Base-by-base conservation (phyloP, 1,140 invertebrate genomes). In the Drosophila hydei region DNA sequence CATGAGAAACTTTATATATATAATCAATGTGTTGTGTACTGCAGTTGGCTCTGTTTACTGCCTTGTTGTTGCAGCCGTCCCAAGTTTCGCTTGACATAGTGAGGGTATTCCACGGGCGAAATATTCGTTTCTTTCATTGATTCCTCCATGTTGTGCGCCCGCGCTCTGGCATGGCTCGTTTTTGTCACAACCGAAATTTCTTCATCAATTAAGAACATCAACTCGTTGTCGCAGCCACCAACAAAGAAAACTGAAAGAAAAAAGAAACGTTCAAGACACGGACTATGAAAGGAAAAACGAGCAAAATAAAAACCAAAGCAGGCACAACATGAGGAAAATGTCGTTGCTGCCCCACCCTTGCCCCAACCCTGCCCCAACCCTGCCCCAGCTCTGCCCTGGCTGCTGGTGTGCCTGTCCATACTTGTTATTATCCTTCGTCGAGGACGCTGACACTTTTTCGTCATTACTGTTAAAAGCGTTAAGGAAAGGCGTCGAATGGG, bases 381-480 rank as follows among this genome's bases (percentile, higher is more conserved):
- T 1, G 6, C 16, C 27, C 27, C 40, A 2, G 8, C 42, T 3
- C 12, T n/a, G 6, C 12, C 36, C 47, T 12, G 18, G 38, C 4
- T 4, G 55, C 42, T 56, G 38, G 54, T 62, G 63, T 77, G 81
- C 70, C 83, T 87, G 83, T 88, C 83, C 83, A 87, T 87, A 83
- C 83, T 83, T 88, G 83, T 88, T 87, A 87, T 87, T 87, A 87
- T 87, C 83, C 83, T 88, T 83, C 83, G 75, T 83, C 77, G 80
- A 89, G 85, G 85, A 89, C 72, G 85, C 85, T 89, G 85, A 89
- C 85, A 89, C 85, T 89, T 89, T 89, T 89, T 89, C 85, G 85
- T 89, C 85, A 89, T 89, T 89, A 89, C 80, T 75, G 85, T 78
- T 89, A 84, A 89, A 89, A 89, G 85, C 85, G 80, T 85, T 89